Evolutionary conservation across 1,140 invertebrate genomes (phyloP).

Genomic region (Caenorhabditis briggsae): DNA sequence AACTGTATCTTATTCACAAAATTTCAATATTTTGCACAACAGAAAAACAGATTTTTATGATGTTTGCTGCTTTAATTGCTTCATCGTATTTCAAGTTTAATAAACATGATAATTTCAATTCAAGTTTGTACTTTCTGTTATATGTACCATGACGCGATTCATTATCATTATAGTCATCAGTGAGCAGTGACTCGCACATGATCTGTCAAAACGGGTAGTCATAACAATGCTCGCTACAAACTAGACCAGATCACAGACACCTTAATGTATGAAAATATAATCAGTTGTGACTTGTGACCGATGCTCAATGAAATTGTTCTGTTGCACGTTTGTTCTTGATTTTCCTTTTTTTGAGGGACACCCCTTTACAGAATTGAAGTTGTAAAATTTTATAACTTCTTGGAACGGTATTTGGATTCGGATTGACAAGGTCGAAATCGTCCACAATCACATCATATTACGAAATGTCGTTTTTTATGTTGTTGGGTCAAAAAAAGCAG

Average conservation of each 20-base stretch:
- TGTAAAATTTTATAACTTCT: background rate
- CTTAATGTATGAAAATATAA: background rate
- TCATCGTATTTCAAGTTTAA: too few relatives aligned
- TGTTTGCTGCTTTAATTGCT: too few relatives aligned
- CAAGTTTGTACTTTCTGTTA: constrained; percentile 12
- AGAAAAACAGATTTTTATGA: too few relatives aligned
- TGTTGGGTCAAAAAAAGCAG: background rate
- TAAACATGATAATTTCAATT: background rate
- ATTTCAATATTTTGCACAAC: too few relatives aligned
- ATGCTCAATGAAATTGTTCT: constrained; percentile 21
- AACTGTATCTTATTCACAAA: too few relatives aligned
- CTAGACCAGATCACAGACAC: constrained; percentile 16
- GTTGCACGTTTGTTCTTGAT: constrained; percentile 5
- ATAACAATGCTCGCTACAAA: constrained; percentile 26
- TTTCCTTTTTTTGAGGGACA: too few relatives aligned
- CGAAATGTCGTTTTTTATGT: background rate
- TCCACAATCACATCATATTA: constrained; percentile 29
- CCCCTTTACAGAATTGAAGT: background rate
- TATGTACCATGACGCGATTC: constrained; percentile 10
- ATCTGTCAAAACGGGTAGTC: constrained; percentile 11
- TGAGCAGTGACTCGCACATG: background rate
- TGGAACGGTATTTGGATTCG: constrained; percentile 10
- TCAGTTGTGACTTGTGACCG: constrained; percentile 42
- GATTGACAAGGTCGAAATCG: constrained; percentile 40
- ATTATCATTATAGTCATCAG: constrained; percentile 7